Base-by-base conservation (phyloP, 1,140 invertebrate species). In the Drosophila orosa region DNA sequence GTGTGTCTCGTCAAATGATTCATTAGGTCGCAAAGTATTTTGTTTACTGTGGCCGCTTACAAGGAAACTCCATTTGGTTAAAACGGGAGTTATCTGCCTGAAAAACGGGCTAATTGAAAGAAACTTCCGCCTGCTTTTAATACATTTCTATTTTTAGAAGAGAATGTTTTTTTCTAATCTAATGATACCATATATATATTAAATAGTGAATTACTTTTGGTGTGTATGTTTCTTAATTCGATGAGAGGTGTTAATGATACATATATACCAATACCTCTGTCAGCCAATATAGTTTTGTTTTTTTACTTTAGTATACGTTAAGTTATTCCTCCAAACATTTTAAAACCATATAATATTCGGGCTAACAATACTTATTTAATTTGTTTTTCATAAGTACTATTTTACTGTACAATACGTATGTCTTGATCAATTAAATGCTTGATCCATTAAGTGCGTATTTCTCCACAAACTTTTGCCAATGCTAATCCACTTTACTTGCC, bases 1-100 rank as follows among this genome's bases (percentile, higher is more conserved):
- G 81, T 85, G 81, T 81, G 82, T 77, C 74, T 62, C 59, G 71
- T 77, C 80, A 83, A 83, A 72, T 79, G 80, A 83, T 66, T 75
- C 76, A 83, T 84, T 84, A 76, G 60, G 45, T 62, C 75, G 48
- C 60, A 73, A 69, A 67, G 66, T 77, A 72, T 73, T 85, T 80
- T 80, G 77, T 80, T 72, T 57, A 58, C 60, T 39, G 60, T 33
- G 40, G 44, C 27, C 29, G 48, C 52, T 83, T 81, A 85, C 82
- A 85, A 50, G 52, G 68, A 85, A 85, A 85, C 50, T 71, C 81
- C 63, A 86, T 85, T 84, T 84, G 52, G 25, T 27, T 66, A 61
- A 40, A 48, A 61, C 10, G 60, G 58, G 67, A 31, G 47, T 37
- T 69, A 62, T 29, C 19, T 29, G 5, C 6, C 5, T 7, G 8